Percentiles rank a stretch among this genome's conserved stretches.
These are phyloP conservation scores for Lepidurus packardi DNA, from an alignment of 1,140 invertebrate species.

Conservation along the genomic window DNA sequence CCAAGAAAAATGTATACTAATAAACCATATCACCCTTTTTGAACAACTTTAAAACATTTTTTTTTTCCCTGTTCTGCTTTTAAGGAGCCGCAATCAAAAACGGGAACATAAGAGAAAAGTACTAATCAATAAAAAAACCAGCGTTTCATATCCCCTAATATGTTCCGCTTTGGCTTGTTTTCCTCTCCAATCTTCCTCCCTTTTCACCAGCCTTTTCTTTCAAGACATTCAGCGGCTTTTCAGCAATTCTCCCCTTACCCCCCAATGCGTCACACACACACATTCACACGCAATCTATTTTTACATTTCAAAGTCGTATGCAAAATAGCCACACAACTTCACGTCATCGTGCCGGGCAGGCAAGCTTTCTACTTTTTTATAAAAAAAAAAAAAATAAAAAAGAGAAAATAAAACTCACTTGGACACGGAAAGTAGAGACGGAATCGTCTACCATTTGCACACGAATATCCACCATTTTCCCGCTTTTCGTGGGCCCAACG, in stretches of 20 bases:
- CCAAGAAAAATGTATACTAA: slow-evolving; percentile 39
- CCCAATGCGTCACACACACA: not conserved
- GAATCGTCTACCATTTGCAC: slow-evolving; percentile 83
- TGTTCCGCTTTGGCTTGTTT: not conserved
- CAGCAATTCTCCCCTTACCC: not conserved
- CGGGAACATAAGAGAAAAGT: not conserved
- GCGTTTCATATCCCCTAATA: not conserved
- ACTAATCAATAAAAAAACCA: not conserved
- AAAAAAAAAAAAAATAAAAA: not conserved
- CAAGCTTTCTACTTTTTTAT: not conserved
- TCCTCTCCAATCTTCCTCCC: not conserved
- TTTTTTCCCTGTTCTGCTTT: not conserved
- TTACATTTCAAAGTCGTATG: not conserved
- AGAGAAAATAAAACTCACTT: slow-evolving; percentile 52
- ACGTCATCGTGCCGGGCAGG: not conserved
- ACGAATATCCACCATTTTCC: slow-evolving; percentile 77
- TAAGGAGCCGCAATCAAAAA: not conserved
- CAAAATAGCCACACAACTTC: not conserved
- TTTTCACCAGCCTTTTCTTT: not conserved
- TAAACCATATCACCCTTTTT: not conserved
- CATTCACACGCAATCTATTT: slow-evolving; percentile 15
- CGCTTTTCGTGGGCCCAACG: slow-evolving; percentile 47
- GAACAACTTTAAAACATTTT: not conserved
- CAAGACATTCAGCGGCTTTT: not conserved
- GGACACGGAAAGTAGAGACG: slow-evolving; percentile 82